Conservation (phyloP, 2,888 invertebrate species). For the Charanyca ferruginea region DNA sequence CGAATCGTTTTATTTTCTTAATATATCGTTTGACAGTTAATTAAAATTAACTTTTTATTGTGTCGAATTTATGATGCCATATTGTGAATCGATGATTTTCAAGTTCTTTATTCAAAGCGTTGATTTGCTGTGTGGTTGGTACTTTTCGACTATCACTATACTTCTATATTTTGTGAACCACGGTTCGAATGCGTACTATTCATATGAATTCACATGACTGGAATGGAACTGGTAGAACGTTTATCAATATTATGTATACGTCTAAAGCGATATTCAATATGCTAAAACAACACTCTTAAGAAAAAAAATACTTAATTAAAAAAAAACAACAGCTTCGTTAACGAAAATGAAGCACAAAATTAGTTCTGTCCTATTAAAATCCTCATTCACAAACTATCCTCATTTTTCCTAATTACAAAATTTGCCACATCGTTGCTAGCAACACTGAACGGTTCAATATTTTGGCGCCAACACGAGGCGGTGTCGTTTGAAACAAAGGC, state of each 20-base stretch:
- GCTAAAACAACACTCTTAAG: neutral
- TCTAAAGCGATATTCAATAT: neutral
- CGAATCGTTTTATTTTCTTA: constrained; percentile 41
- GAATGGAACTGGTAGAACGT: neutral
- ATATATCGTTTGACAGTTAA: constrained; percentile 52
- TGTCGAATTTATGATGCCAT: constrained; percentile 27
- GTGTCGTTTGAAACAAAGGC: constrained; percentile 80
- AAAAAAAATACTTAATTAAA: neutral
- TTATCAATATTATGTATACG: neutral
- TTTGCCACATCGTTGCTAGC: constrained; percentile 60
- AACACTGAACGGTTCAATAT: constrained; percentile 39
- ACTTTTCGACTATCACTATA: neutral
- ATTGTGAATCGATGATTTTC: neutral
- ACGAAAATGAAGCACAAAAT: constrained; percentile 20
- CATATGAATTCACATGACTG: neutral
- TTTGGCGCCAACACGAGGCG: constrained; percentile 73
- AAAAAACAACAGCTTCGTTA: neutral
- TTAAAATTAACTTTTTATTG: constrained; percentile 46
- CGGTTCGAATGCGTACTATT: neutral
- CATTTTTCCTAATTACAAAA: constrained; percentile 47
- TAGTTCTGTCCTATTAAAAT: constrained; percentile 23
- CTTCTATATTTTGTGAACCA: neutral
- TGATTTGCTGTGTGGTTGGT: neutral
- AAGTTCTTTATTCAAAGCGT: neutral
- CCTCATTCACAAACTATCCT: constrained; percentile 11